A percentile compares a stretch with the other conserved stretches of the same genome.
These are phyloP conservation scores for Stenodera caucasica DNA, from an alignment of 2,888 invertebrate genomes.

Conservation along the genomic window DNA sequence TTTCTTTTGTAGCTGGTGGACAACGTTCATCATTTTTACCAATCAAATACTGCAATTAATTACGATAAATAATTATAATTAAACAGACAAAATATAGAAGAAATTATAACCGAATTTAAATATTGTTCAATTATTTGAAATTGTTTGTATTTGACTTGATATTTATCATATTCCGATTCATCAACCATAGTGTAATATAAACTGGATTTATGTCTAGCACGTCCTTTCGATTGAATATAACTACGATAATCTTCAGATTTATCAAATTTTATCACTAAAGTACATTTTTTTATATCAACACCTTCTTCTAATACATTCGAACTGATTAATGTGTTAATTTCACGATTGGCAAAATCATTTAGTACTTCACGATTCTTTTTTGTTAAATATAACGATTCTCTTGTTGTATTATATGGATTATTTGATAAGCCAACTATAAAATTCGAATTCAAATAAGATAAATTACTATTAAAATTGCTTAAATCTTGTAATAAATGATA, in stretches of 20 bases:
- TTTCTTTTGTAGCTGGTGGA: slow-evolving; percentile 59
- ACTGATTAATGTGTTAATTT: slow-evolving; percentile 68
- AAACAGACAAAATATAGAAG: background rate
- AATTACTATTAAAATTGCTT: slow-evolving; percentile 56
- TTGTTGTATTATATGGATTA: slow-evolving; percentile 61
- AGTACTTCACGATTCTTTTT: slow-evolving; percentile 59
- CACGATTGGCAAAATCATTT: slow-evolving; percentile 62
- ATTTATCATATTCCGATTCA: slow-evolving; percentile 41
- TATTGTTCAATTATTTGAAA: slow-evolving; percentile 57
- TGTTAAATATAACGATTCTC: slow-evolving; percentile 58
- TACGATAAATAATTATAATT: background rate
- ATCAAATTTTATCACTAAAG: slow-evolving; percentile 77
- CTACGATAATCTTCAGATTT: slow-evolving; percentile 70
- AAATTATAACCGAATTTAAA: slow-evolving; percentile 56
- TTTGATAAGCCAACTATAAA: slow-evolving; percentile 72
- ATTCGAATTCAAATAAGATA: slow-evolving; percentile 66
- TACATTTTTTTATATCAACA: slow-evolving; percentile 81
- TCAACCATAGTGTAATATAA: slow-evolving; percentile 63
- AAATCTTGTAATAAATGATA: slow-evolving; percentile 67
- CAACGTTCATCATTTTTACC: slow-evolving; percentile 60
- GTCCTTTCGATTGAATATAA: slow-evolving; percentile 89
- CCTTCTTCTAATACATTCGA: slow-evolving; percentile 91
- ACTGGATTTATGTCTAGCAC: slow-evolving; percentile 73
- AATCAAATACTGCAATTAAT: slow-evolving; percentile 60
- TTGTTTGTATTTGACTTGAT: slow-evolving; percentile 50